These are phyloP conservation scores for Typhlichthys subterraneus DNA, from an alignment of 2,797 vertebrate genomes.

Conservation along the genomic window DNA sequence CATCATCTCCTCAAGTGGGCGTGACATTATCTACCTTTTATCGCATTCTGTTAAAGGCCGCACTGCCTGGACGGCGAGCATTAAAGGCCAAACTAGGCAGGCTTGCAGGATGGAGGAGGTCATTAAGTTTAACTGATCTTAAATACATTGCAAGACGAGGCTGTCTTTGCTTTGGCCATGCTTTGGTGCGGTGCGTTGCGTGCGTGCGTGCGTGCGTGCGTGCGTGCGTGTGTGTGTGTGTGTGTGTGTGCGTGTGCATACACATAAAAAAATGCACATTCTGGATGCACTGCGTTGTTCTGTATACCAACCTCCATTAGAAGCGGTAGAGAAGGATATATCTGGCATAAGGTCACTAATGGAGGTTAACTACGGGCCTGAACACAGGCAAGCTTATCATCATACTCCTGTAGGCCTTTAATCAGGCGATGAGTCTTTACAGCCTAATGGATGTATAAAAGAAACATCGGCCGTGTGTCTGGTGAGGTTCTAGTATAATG, in stretches of 20 bases:
- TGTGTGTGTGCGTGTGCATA: slow-evolving; percentile 1
- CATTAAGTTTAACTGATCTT: slow-evolving; percentile 73
- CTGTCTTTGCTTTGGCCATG: slow-evolving; percentile 49
- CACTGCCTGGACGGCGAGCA: slow-evolving; percentile 51
- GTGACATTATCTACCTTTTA: slow-evolving; percentile 68
- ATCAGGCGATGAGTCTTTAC: slow-evolving; percentile 40
- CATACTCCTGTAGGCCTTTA: slow-evolving; percentile 40
- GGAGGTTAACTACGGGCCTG: slow-evolving; percentile 68
- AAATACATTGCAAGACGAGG: slow-evolving; percentile 47
- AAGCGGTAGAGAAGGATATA: slow-evolving; percentile 28
- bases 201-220: slow-evolving; percentile 9
- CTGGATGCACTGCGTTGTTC: neutral
- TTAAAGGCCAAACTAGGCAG: slow-evolving; percentile 68
- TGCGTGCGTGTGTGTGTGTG: neutral
- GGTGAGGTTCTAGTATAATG: slow-evolving; percentile 30
- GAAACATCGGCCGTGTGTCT: slow-evolving; percentile 31
- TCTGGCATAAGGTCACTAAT: slow-evolving; percentile 61
- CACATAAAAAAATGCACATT: neutral
- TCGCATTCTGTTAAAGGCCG: slow-evolving; percentile 61
- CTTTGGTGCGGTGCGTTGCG: slow-evolving; percentile 19
- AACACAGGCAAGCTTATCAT: slow-evolving; percentile 42
- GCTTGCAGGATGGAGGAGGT: slow-evolving; percentile 56
- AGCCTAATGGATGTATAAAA: slow-evolving; percentile 65
- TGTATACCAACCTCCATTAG: slow-evolving; percentile 37
- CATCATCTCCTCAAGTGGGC: slow-evolving; percentile 71